A percentile compares a stretch with the other conserved stretches of the same genome.
These are phyloP conservation scores for Styela clava DNA, from an alignment of 23 tunicate genomes.

Conservation along the genomic window DNA sequence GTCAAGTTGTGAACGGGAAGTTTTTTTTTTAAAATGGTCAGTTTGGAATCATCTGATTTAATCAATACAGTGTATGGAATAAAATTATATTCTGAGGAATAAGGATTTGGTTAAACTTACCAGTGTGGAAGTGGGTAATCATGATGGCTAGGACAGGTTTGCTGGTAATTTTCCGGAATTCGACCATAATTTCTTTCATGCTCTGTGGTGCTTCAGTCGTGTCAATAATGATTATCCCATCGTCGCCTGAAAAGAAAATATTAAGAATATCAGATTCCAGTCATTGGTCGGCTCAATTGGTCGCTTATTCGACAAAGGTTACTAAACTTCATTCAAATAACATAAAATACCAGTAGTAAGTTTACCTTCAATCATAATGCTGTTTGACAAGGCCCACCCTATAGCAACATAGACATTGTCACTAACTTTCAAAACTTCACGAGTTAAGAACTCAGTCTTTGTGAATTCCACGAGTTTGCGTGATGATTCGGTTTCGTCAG, in stretches of 20 bases:
- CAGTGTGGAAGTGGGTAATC: constrained; percentile 78
- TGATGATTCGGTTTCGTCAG: constrained; percentile 5
- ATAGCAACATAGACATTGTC: constrained; percentile 1
- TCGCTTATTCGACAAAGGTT: too few species aligned
- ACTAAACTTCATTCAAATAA: too few species aligned
- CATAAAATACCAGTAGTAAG: not conserved
- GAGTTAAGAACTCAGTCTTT: not conserved
- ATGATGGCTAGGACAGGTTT: constrained; percentile 70
- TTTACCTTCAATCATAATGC: constrained; percentile 15
- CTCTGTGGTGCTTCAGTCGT: constrained; percentile 16
- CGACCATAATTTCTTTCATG: constrained; percentile 22
- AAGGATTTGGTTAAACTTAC: too few species aligned
- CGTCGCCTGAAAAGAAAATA: too few species aligned
- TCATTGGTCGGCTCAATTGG: too few species aligned
- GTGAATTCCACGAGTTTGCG: constrained; percentile 4
- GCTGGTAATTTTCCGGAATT: constrained; percentile 53
- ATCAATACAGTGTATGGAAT: too few species aligned
- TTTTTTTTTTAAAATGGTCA: not conserved
- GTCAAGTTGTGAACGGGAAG: not conserved
- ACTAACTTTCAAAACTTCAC: not conserved
- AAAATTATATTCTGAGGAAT: too few species aligned
- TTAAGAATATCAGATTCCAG: not conserved
- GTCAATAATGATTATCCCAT: constrained; percentile 46
- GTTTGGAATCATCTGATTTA: not conserved
- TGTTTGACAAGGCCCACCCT: constrained; percentile 2